Evolutionary conservation across 92 coral and sea anemone genomes (phyloP).

Genomic region (Paragorgia papillata): DNA sequence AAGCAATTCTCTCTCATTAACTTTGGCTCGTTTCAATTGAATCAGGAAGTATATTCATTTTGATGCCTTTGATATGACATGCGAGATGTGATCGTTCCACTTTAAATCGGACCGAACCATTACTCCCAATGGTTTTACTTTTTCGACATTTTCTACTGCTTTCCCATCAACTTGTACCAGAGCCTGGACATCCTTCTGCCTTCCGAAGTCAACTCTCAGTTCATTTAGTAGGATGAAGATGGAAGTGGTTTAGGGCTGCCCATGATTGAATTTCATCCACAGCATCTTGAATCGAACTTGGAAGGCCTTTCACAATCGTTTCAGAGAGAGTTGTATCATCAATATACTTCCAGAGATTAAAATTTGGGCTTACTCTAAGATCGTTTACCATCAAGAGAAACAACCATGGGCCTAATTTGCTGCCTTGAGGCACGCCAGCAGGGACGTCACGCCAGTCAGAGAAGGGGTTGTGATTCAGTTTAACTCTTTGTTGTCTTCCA

Average conservation of each 20-base stretch:
- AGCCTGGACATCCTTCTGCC: background rate
- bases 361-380: slow-evolving; percentile 14
- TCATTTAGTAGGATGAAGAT: slow-evolving; percentile 24
- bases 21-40: too few species aligned
- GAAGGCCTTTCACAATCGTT: background rate
- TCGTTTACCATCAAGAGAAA: slow-evolving; percentile 9
- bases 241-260: slow-evolving; percentile 34
- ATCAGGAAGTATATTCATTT: too few species aligned
- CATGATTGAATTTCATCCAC: slow-evolving; percentile 33
- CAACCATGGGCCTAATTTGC: slow-evolving; percentile 22
- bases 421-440: slow-evolving; percentile 30
- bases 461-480: background rate
- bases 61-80: too few species aligned
- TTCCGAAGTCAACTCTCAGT: background rate
- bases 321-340: slow-evolving; percentile 20
- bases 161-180: background rate
- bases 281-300: slow-evolving; percentile 19
- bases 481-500: slow-evolving; percentile 22
- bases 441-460: slow-evolving; percentile 20
- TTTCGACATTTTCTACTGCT: too few species aligned
- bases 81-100: too few species aligned
- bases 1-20: too few species aligned
- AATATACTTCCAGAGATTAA: slow-evolving; percentile 18
- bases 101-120: too few species aligned
- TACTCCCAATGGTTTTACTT: too few species aligned